Conservation (phyloP, 2,113 vertebrate species). For the Setophaga petechia region DNA sequence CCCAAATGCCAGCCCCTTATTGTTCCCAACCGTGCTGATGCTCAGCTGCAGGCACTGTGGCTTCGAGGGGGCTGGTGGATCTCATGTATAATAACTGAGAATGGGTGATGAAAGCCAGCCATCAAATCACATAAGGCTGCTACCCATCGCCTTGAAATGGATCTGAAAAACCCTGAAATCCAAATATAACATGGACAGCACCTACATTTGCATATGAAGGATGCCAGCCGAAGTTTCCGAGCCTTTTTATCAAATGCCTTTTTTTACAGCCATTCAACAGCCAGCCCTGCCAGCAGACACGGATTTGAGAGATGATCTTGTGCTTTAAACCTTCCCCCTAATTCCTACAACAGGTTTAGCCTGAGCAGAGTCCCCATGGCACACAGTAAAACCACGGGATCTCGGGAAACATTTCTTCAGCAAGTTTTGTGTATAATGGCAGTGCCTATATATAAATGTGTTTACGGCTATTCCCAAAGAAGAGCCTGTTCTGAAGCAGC, state of each 20-base stretch:
- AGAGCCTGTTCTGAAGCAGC: conserved; percentile 18
- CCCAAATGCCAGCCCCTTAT: neutral
- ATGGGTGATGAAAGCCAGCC: neutral
- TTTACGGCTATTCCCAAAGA: conserved; percentile 33
- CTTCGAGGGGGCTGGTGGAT: neutral
- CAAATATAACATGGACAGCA: conserved; percentile 1
- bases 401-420: neutral
- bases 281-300: neutral
- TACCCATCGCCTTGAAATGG: neutral
- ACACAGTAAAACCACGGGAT: neutral
- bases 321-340: neutral
- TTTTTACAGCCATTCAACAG: neutral
- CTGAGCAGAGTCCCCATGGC: neutral
- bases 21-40: neutral
- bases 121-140: neutral
- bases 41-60: conserved; percentile 18
- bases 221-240: neutral
- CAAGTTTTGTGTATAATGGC: neutral
- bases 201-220: conserved; percentile 1
- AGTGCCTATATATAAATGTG: conserved; percentile 35
- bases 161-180: conserved; percentile 22
- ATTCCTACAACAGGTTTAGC: neutral
- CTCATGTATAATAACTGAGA: neutral
- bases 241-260: conserved; percentile 1
- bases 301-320: neutral